phyloP scores from a whole-genome alignment of 2,797 vertebrate genomes.

The Rousettus madagascariensis region DNA sequence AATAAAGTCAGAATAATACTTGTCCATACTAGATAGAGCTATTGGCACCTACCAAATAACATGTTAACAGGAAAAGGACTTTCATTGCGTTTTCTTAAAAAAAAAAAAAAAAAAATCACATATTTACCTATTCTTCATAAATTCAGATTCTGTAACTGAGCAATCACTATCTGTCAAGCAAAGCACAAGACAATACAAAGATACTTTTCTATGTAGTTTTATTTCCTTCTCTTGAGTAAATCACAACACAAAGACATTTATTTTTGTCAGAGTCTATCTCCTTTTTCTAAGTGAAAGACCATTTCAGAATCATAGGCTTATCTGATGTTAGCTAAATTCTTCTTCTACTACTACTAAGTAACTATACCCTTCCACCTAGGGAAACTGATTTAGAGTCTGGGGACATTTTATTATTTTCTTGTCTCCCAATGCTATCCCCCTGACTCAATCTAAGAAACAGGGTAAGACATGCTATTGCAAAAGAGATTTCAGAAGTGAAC shows the following conservation, averaged over 20 bases:
- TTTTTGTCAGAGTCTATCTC: constrained; percentile 13
- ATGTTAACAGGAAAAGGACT: background rate
- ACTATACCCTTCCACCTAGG: background rate
- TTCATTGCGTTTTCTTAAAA: background rate
- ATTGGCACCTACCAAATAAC: background rate
- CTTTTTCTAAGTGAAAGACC: constrained; percentile 16
- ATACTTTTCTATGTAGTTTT: background rate
- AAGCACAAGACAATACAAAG: background rate
- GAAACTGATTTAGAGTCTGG: background rate
- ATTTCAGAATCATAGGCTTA: constrained; percentile 28
- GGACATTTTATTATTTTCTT: constrained; percentile 31
- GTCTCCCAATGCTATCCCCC: background rate
- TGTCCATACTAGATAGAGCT: background rate
- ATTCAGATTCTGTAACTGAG: background rate
- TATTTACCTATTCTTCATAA: background rate
- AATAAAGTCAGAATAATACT: background rate
- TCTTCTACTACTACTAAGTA: background rate
- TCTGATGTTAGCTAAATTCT: background rate
- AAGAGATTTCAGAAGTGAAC: constrained; percentile 31
- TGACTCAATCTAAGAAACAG: background rate
- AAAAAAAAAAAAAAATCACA: background rate
- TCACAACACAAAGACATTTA: background rate
- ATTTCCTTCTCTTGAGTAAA: background rate
- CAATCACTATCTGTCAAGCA: background rate
- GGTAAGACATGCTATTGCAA: background rate